Percentiles rank a stretch among this genome's conserved stretches.
Conservation (phyloP, 2,797 vertebrate genomes). For the Sebastes matsubarae region DNA sequence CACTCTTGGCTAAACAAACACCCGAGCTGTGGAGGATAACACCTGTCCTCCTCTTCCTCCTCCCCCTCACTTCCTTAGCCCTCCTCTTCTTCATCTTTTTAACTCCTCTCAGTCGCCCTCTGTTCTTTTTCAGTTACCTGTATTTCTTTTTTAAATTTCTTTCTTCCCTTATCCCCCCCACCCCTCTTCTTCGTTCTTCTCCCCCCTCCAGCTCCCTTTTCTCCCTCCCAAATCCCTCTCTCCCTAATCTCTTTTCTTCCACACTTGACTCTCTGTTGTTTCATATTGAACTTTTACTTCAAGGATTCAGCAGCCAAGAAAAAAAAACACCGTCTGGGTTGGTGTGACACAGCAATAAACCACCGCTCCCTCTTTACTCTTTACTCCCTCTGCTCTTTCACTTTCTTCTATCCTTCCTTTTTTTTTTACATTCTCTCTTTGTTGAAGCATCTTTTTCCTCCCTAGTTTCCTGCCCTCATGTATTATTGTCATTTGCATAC, state of each 20-base stretch:
- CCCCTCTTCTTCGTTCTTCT: not conserved
- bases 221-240: conserved; percentile 41
- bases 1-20: conserved; percentile 71
- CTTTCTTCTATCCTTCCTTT: not conserved
- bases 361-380: not conserved
- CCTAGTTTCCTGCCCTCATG: not conserved
- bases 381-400: not conserved
- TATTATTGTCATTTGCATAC: not conserved
- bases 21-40: conserved; percentile 55
- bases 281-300: conserved; percentile 24
- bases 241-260: conserved; percentile 55
- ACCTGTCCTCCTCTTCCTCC: conserved; percentile 44
- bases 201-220: not conserved
- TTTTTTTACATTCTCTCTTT: not conserved
- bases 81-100: not conserved
- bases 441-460: not conserved
- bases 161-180: not conserved
- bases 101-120: not conserved
- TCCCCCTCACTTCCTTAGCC: not conserved
- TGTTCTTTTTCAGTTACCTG: not conserved
- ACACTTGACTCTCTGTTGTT: conserved; percentile 37
- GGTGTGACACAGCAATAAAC: conserved; percentile 21
- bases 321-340: not conserved
- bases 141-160: not conserved
- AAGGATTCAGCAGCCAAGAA: conserved; percentile 17